phyloP scores from a whole-genome alignment of 2,797 vertebrate genomes.

The Carduelis carduelis region DNA sequence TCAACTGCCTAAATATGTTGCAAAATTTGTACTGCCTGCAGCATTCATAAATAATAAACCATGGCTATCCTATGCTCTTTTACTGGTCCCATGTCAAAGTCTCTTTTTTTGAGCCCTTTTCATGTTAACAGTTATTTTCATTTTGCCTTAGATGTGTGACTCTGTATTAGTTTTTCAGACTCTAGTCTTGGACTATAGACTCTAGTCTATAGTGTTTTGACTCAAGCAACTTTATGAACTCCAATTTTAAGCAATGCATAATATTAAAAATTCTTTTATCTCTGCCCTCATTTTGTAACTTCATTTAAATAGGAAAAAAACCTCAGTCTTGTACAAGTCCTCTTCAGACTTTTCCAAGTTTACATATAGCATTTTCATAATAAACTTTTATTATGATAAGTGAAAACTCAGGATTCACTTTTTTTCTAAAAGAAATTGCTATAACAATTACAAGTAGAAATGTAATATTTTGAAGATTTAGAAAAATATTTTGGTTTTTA shows the following conservation, averaged over 20 bases:
- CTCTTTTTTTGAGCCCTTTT: not conserved
- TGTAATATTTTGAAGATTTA: not conserved
- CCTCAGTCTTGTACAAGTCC: not conserved
- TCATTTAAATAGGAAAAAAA: not conserved
- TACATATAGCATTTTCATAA: not conserved
- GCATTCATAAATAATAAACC: not conserved
- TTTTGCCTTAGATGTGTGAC: not conserved
- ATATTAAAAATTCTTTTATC: not conserved
- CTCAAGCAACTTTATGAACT: not conserved
- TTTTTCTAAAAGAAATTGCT: not conserved
- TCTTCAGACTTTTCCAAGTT: not conserved
- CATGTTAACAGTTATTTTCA: not conserved
- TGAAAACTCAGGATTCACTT: not conserved
- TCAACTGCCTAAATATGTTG: not conserved
- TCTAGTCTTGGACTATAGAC: not conserved
- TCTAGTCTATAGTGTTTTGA: not conserved
- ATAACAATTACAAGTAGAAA: not conserved
- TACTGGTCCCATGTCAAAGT: rapidly evolving
- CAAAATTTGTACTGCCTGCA: not conserved
- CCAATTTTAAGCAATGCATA: not conserved
- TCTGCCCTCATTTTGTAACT: not conserved
- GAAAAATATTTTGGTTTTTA: not conserved
- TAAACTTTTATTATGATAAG: not conserved
- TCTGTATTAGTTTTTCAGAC: not conserved
- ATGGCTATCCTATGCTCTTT: not conserved